phyloP scores from a whole-genome alignment of 2,888 invertebrate species.

The Drosophila acutilabella region DNA sequence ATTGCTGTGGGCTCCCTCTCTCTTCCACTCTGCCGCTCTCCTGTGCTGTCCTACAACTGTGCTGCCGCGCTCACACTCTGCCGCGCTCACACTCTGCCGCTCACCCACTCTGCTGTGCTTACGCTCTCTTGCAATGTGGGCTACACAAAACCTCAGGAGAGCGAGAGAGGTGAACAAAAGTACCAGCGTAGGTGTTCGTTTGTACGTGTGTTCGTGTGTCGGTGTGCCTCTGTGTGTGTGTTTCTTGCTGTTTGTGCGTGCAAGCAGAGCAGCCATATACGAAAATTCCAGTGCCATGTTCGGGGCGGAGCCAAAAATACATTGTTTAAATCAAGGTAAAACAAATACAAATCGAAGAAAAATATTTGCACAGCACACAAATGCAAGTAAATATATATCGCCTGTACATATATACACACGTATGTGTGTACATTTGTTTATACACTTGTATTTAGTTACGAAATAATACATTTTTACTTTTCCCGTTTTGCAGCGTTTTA shows the following conservation, averaged over 20 bases:
- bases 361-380: slow-evolving; percentile 71
- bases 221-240: slow-evolving; percentile 22
- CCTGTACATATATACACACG: slow-evolving; percentile 9
- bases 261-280: slow-evolving; percentile 61
- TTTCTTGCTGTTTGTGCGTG: slow-evolving; percentile 5
- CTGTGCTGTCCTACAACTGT: no score
- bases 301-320: slow-evolving; percentile 69
- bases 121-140: background rate
- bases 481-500: slow-evolving; percentile 49
- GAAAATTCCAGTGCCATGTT: slow-evolving; percentile 64
- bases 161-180: background rate
- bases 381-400: background rate
- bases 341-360: slow-evolving; percentile 78
- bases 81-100: background rate
- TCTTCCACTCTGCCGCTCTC: slow-evolving; percentile 12
- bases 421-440: background rate
- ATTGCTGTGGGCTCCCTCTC: slow-evolving; percentile 51
- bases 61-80: slow-evolving; percentile 6
- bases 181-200: slow-evolving; percentile 15
- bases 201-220: slow-evolving; percentile 29
- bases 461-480: slow-evolving; percentile 23
- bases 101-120: no score
- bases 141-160: background rate
- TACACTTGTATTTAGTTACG: slow-evolving; percentile 40
- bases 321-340: slow-evolving; percentile 77